Conservation (phyloP, 2,888 invertebrate genomes). For the Seladonia tumulorum region DNA sequence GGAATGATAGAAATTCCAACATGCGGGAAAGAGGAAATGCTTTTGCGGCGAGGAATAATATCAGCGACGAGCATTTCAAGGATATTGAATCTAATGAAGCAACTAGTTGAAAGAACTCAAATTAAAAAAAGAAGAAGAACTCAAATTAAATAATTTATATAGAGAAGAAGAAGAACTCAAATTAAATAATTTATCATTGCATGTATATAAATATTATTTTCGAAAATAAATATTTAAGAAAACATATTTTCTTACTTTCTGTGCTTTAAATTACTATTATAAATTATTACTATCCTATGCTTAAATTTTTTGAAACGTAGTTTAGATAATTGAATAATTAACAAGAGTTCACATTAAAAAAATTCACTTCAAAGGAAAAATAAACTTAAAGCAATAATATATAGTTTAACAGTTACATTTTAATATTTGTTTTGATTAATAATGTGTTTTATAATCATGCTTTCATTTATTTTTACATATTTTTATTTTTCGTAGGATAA, state of each 20-base stretch:
- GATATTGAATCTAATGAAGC: not conserved
- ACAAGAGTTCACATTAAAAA: not conserved
- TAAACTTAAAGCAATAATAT: not conserved
- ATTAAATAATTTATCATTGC: not conserved
- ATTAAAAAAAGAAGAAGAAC: not conserved
- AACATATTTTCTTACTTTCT: not conserved
- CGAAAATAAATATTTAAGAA: not conserved
- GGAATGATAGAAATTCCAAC: slow-evolving; percentile 21
- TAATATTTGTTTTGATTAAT: not conserved
- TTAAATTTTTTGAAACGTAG: not conserved
- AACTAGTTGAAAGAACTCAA: not conserved
- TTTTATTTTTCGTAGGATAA: slow-evolving; percentile 32
- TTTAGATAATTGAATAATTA: not conserved
- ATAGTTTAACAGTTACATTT: not conserved
- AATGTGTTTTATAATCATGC: not conserved
- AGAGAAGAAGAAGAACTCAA: not conserved
- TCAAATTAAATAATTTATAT: no score
- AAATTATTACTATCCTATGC: no score
- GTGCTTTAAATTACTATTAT: not conserved
- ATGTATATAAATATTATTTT: not conserved
- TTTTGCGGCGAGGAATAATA: not conserved
- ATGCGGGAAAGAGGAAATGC: not conserved
- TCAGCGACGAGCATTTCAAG: not conserved
- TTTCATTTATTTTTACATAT: not conserved
- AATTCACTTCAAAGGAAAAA: not conserved